Evolutionary conservation across 2,113 vertebrate species (phyloP).

Genomic region (Hypanus sabinus): DNA sequence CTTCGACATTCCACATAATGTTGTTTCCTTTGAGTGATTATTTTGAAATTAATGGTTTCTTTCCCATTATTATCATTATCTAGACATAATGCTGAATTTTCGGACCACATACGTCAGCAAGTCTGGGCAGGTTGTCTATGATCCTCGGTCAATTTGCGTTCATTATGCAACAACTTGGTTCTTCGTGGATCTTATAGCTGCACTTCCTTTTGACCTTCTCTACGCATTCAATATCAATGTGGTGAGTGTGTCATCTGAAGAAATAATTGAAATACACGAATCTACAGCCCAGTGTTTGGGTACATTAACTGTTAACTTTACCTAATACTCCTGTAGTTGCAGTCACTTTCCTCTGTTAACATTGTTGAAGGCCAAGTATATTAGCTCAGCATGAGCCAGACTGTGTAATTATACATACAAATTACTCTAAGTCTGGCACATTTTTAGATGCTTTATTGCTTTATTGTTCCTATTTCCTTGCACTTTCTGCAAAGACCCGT

Average conservation of each 20-base stretch:
- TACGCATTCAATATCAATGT: constrained; percentile 72
- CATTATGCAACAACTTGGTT: constrained; percentile 76
- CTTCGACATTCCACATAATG: neutral
- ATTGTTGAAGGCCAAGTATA: neutral
- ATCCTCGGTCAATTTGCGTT: constrained; percentile 69
- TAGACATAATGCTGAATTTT: constrained; percentile 70
- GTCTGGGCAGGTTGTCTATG: constrained; percentile 70
- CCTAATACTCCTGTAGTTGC: too few species aligned
- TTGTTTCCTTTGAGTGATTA: neutral
- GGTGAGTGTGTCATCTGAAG: constrained; percentile 52
- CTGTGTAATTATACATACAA: neutral
- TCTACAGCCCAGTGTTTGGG: too few species aligned
- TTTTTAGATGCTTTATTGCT: neutral
- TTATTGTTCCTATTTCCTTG: neutral
- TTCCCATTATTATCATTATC: constrained; percentile 9
- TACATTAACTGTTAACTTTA: neutral
- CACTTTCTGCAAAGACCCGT: neutral
- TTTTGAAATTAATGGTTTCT: constrained; percentile 10
- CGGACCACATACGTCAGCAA: constrained; percentile 72
- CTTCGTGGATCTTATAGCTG: constrained; percentile 70
- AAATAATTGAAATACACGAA: neutral
- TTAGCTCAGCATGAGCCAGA: neutral
- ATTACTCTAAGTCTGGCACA: neutral
- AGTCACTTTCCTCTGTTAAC: too few species aligned
- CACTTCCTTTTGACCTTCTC: constrained; percentile 70